Percentiles rank a stretch among this genome's conserved stretches.
phyloP scores from a whole-genome alignment of 2,113 vertebrate species.

The Erpornis zantholeuca region DNA sequence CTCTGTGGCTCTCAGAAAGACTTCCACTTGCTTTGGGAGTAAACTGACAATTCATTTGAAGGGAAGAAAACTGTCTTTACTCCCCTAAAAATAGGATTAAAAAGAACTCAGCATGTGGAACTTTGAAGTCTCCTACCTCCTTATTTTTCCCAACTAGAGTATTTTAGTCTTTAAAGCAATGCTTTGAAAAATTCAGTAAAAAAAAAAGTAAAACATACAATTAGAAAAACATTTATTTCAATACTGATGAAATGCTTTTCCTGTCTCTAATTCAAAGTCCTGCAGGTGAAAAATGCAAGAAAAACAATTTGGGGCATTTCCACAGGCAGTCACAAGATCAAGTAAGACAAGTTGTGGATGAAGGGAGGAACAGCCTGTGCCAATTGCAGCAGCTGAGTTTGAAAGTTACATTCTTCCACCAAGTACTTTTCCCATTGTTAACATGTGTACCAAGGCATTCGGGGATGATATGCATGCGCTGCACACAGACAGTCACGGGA shows the following conservation, averaged over 20 bases:
- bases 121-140: not conserved
- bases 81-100: not conserved
- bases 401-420: constrained; percentile 54
- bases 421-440: constrained; percentile 45
- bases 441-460: constrained; percentile 15
- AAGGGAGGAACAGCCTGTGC: not conserved
- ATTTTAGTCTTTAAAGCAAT: not conserved
- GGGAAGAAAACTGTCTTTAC: not conserved
- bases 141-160: not conserved
- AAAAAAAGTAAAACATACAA: not conserved
- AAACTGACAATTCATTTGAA: not conserved
- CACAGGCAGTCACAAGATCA: constrained; percentile 42
- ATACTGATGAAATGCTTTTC: constrained; percentile 6
- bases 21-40: not conserved
- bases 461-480: not conserved
- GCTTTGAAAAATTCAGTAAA: not conserved
- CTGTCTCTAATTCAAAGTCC: not conserved
- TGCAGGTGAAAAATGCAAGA: constrained; percentile 49
- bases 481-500: constrained; percentile 25
- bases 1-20: not conserved
- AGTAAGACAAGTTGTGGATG: constrained; percentile 6
- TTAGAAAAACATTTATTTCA: not conserved
- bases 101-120: not conserved
- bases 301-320: constrained; percentile 7
- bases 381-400: constrained; percentile 50